Evolutionary conservation across 2,797 vertebrate genomes (phyloP).

Genomic region (Siniperca obscura): DNA sequence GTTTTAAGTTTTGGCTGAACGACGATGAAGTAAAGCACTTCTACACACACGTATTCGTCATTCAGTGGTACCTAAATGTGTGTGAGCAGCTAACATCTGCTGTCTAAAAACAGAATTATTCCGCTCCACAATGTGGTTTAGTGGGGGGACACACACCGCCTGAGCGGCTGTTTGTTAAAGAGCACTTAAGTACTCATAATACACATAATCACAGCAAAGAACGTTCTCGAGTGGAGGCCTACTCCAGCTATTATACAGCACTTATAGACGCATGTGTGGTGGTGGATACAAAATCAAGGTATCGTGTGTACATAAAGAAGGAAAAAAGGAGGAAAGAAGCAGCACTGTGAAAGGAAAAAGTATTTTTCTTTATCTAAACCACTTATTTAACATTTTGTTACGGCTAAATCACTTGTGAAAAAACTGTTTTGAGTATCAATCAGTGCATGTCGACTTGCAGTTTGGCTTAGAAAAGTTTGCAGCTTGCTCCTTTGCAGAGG

Average conservation of each 20-base stretch:
- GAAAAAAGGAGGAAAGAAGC: neutral
- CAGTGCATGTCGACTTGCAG: neutral
- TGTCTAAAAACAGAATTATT: conserved; percentile 36
- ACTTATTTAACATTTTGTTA: neutral
- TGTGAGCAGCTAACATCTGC: conserved; percentile 1
- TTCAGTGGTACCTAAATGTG: neutral
- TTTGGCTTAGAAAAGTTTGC: neutral
- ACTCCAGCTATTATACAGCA: neutral
- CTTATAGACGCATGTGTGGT: neutral
- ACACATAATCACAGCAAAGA: conserved; percentile 42
- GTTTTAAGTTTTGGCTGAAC: neutral
- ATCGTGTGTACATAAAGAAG: neutral
- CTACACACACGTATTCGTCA: fast-evolving
- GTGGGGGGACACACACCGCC: neutral
- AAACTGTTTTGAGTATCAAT: neutral
- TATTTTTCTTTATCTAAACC: neutral
- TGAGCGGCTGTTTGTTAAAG: conserved; percentile 36
- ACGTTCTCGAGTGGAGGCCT: conserved; percentile 16
- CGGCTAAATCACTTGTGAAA: neutral
- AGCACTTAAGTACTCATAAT: conserved; percentile 49
- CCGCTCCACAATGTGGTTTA: neutral
- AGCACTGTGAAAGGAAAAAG: neutral
- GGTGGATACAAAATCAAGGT: neutral
- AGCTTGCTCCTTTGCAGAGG: neutral
- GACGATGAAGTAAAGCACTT: neutral